phyloP scores from a whole-genome alignment of 2,888 invertebrate genomes.

The Cloeon dipterum region DNA sequence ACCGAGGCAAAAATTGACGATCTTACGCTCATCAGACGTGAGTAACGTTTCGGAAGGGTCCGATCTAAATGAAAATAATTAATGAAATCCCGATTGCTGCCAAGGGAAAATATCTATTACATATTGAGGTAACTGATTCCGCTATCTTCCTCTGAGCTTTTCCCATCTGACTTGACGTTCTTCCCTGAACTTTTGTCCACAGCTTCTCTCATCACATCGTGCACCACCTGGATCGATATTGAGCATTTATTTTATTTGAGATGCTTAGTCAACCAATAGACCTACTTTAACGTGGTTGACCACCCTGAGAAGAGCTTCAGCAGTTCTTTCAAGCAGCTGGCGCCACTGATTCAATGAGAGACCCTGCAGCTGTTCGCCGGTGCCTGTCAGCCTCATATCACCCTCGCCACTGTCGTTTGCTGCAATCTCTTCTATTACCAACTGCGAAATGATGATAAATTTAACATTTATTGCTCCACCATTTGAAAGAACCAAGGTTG shows the following conservation, averaged over 20 bases:
- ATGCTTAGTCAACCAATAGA: not conserved
- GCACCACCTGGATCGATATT: conserved; percentile 27
- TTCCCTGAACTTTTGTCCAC: conserved; percentile 37
- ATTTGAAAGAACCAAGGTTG: too few relatives aligned
- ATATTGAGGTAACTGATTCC: not conserved
- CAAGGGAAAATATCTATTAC: too few relatives aligned
- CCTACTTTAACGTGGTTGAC: conserved; percentile 42
- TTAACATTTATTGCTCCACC: too few relatives aligned
- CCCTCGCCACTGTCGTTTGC: conserved; percentile 23
- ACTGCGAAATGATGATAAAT: conserved; percentile 20
- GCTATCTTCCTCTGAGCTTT: not conserved
- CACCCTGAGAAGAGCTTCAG: conserved; percentile 37
- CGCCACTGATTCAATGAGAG: conserved; percentile 46
- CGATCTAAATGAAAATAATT: conserved; percentile 6
- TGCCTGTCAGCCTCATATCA: conserved; percentile 15
- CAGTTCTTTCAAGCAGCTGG: conserved; percentile 36
- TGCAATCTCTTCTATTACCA: conserved; percentile 50
- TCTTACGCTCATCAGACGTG: conserved; percentile 33
- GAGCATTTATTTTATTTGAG: not conserved
- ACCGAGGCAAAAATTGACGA: conserved; percentile 43
- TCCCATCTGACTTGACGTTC: conserved; percentile 2
- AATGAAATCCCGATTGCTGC: too few relatives aligned
- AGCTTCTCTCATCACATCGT: conserved; percentile 54
- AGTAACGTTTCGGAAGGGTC: conserved; percentile 23
- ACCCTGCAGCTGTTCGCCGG: conserved; percentile 34